Evolutionary conservation across 2,888 invertebrate species (phyloP).

Genomic region (Rhamphomyia laevipes): DNA sequence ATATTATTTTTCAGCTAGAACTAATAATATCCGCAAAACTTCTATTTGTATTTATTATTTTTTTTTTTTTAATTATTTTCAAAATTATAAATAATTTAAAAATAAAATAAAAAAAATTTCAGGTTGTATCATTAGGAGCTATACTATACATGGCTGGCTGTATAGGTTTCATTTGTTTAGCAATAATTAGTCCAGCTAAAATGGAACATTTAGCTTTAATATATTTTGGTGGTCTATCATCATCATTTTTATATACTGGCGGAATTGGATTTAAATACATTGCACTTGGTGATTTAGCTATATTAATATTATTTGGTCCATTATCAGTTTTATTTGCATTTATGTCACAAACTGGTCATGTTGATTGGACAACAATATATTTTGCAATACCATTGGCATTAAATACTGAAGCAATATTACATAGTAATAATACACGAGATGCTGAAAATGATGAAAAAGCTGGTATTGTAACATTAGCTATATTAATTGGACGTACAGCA

Average conservation of each 20-base stretch:
- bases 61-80: background rate
- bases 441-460: constrained; percentile 77
- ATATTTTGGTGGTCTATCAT: constrained; percentile 89
- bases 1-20: background rate
- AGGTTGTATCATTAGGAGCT: constrained; percentile 81
- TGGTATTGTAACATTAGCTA: constrained; percentile 91
- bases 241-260: constrained; percentile 93
- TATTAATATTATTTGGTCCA: constrained; percentile 88
- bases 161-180: constrained; percentile 64
- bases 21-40: background rate
- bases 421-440: constrained; percentile 90
- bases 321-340: constrained; percentile 88
- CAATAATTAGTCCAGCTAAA: constrained; percentile 73
- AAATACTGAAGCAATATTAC: constrained; percentile 90
- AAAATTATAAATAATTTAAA: background rate
- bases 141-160: constrained; percentile 80
- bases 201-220: constrained; percentile 91
- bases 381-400: constrained; percentile 89
- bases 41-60: background rate
- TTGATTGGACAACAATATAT: constrained; percentile 84
- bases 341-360: constrained; percentile 80
- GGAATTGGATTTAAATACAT: constrained; percentile 94
- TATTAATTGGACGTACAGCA: constrained; percentile 79
- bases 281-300: constrained; percentile 83
- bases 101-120: constrained; percentile 19